Conservation (phyloP, 2,888 invertebrate species). For the Megastigmus dorsalis region DNA sequence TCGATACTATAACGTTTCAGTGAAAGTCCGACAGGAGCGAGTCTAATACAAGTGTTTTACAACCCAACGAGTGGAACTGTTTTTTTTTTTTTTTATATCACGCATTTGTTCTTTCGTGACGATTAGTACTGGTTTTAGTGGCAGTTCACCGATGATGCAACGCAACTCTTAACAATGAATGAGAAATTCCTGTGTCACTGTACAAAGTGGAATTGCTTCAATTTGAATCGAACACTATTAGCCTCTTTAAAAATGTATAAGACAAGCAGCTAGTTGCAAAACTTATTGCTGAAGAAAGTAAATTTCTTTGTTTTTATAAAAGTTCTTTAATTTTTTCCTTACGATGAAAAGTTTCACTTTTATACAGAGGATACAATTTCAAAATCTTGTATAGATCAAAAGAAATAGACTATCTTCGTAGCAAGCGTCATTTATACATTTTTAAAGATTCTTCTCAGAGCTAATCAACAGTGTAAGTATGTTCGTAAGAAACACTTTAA, state of each 20-base stretch:
- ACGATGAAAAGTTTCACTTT: not conserved
- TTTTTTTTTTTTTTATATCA: too few relatives aligned
- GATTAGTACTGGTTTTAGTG: constrained; percentile 46
- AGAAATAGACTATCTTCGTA: too few relatives aligned
- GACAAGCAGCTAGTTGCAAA: not conserved
- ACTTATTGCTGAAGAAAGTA: not conserved
- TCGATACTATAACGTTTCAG: not conserved
- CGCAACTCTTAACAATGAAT: constrained; percentile 1
- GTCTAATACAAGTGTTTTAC: constrained; percentile 39
- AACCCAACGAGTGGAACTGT: constrained; percentile 48
- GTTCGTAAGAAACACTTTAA: constrained; percentile 8
- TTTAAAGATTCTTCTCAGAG: constrained; percentile 2
- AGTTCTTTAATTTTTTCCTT: not conserved
- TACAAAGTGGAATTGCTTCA: not conserved
- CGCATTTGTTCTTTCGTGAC: constrained; percentile 27
- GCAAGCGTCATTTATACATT: not conserved
- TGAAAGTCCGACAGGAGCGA: constrained; percentile 27
- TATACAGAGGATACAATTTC: not conserved
- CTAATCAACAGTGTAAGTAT: constrained; percentile 11
- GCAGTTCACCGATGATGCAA: constrained; percentile 42
- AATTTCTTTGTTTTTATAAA: not conserved
- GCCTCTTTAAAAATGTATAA: not conserved
- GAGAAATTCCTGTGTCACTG: constrained; percentile 6
- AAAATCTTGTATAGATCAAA: not conserved
- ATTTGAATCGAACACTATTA: constrained; percentile 1